Percentiles rank a stretch among this genome's conserved stretches.
Evolutionary conservation across 2,797 vertebrate genomes (phyloP).

Genomic region (Vespertilio murinus): DNA sequence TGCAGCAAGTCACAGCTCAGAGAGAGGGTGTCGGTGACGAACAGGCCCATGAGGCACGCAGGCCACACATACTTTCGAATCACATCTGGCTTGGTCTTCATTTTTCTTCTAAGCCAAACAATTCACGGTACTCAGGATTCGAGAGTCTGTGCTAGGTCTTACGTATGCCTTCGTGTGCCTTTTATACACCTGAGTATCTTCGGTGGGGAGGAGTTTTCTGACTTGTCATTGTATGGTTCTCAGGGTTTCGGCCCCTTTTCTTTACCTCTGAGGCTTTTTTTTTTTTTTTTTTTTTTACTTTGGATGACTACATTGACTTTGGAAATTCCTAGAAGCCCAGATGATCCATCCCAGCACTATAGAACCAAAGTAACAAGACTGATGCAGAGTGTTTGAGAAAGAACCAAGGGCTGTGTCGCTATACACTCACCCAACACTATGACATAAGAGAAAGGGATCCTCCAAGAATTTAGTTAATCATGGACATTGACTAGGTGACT

Average conservation of each 20-base stretch:
- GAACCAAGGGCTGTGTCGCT: not conserved
- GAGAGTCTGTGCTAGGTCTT: constrained; percentile 48
- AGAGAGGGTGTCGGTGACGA: not conserved
- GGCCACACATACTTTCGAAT: constrained; percentile 28
- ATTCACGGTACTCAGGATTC: not conserved
- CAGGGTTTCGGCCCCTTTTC: not conserved
- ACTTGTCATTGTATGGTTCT: constrained; percentile 67
- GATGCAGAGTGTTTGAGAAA: not conserved
- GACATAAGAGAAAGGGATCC: not conserved
- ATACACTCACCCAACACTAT: not conserved
- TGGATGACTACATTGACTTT: constrained; percentile 13
- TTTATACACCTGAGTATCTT: constrained; percentile 73
- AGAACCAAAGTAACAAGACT: not conserved
- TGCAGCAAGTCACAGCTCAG: constrained; percentile 67
- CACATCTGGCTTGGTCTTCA: constrained; percentile 22
- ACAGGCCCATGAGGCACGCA: constrained; percentile 40
- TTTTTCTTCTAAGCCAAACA: not conserved
- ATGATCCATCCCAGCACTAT: not conserved
- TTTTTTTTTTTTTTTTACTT: constrained; percentile 48
- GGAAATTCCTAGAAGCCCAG: not conserved
- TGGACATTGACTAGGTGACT: constrained; percentile 13
- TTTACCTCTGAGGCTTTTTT: constrained; percentile 63
- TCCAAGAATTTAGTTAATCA: constrained; percentile 25
- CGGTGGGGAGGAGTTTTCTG: constrained; percentile 42
- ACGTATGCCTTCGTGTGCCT: not conserved